Conservation (phyloP, 2,113 vertebrate genomes). For the Zapornia atra region DNA sequence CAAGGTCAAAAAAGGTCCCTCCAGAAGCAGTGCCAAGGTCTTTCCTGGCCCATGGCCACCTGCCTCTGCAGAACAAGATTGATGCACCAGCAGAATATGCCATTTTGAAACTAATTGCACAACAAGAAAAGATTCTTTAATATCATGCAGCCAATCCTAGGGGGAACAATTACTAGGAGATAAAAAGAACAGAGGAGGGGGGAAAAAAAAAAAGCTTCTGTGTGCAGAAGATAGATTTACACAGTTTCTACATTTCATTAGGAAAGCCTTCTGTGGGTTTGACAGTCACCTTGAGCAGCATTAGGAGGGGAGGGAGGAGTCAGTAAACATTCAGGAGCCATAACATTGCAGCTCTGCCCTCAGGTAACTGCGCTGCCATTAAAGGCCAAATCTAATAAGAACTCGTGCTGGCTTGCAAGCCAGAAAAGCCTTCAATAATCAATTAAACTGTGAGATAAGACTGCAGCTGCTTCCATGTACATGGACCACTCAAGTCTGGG, state of each 20-base stretch:
- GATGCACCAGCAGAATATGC: background rate
- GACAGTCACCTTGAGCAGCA: conserved; percentile 71
- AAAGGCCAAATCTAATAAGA: background rate
- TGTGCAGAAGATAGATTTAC: background rate
- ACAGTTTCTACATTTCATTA: conserved; percentile 42
- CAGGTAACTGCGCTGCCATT: background rate
- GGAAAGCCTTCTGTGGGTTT: conserved; percentile 32
- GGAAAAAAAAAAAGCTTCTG: background rate
- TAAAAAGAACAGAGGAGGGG: background rate
- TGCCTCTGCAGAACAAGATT: background rate
- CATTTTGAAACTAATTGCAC: conserved; percentile 7
- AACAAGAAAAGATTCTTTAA: conserved; percentile 51
- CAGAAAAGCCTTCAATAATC: conserved; percentile 26
- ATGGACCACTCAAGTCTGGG: background rate
- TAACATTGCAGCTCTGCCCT: background rate
- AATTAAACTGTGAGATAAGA: background rate
- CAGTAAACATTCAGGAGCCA: background rate
- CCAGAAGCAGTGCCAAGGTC: background rate
- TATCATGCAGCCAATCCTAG: conserved; percentile 10
- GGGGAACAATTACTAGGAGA: conserved; percentile 65
- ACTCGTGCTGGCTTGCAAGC: background rate
- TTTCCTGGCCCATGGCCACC: background rate
- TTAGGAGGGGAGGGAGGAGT: conserved; percentile 15
- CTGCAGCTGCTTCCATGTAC: background rate
- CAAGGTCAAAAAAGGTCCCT: background rate